Evolutionary conservation across 2,888 invertebrate species (phyloP), one percentile per base, ranked within the genome.

Genomic region (Drosophila prostipennis): DNA sequence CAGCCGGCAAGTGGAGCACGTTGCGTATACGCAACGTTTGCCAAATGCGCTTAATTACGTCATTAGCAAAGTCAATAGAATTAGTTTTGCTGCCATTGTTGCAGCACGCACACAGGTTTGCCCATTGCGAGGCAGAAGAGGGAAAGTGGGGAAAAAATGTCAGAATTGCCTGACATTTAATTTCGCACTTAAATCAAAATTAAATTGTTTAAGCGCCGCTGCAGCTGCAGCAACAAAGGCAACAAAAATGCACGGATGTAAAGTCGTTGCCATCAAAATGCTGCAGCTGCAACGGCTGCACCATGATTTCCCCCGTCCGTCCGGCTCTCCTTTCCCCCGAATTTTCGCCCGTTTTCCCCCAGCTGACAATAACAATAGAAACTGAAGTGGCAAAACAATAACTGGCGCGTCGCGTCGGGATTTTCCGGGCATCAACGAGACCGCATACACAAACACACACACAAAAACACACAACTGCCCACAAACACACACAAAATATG

Each of bases 1-100:
- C 56, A 48, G 53, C 64, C 53, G 32, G 64, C 45, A 39, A 55
- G 32, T 43, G 51, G 19, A 64, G 64, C 72, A 70, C 65, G 71
- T 70, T 70, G 75, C 73, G 76, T 76, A 74, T 78, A 78, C 75
- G 82, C 57, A 54, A 46, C 49, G 69, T 57, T 43, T 51, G 61
- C 54, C 76, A 74, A 86, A 82, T 87, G 80, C 83, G 69, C 85
- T 85, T 89, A 90, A 89, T 89, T 85, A 90, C 90, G 84, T 90
- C 90, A 90, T 90, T 90, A 90, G 90, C 84, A 90, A 79, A 90
- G 90, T 89, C 89, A 90, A 89, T 89, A 89, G 89, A 90, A 86
- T 82, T 80, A 82, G 80, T 78, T 65, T 19, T 52, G 74, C 51
- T 78, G 78, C 16, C 51, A 51, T 71, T 77, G 78, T 48, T 68